Conservation (phyloP, 2,797 vertebrate genomes). For the Paramormyrops hopkinsi region DNA sequence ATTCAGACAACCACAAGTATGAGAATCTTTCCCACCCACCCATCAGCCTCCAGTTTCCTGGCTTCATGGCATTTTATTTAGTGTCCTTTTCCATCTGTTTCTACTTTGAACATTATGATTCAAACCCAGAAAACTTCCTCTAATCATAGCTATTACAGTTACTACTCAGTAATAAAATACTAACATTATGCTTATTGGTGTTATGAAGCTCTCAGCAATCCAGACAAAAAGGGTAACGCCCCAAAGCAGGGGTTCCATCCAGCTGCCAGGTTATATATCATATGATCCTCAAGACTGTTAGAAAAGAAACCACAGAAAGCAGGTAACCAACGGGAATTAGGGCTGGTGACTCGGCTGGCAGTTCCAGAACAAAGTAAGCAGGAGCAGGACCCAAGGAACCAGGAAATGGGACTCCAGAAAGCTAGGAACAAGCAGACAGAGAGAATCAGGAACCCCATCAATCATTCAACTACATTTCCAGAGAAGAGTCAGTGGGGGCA, state of each 20-base stretch:
- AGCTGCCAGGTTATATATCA: neutral
- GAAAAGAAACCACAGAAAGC: neutral
- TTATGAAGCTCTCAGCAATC: neutral
- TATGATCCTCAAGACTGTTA: neutral
- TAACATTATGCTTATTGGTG: neutral
- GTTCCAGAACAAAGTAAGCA: neutral
- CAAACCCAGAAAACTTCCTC: conserved; percentile 22
- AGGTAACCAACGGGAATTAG: neutral
- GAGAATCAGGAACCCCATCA: neutral
- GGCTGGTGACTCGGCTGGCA: neutral
- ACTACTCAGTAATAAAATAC: conserved; percentile 24
- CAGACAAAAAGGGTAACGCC: neutral
- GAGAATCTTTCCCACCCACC: conserved; percentile 37
- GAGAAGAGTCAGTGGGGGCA: neutral
- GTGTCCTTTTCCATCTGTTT: conserved; percentile 24
- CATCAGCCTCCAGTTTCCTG: conserved; percentile 30
- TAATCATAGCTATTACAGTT: conserved; percentile 23
- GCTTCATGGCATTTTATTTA: conserved; percentile 8
- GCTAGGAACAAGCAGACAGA: neutral
- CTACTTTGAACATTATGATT: conserved; percentile 30
- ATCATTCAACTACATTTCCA: neutral
- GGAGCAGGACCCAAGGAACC: neutral
- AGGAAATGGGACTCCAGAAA: neutral
- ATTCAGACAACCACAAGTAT: conserved; percentile 40
- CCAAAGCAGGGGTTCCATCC: neutral